Evolutionary conservation across 2,888 invertebrate genomes (phyloP), one percentile per base, ranked within the genome.

Genomic region (Nemurella pictetii): DNA sequence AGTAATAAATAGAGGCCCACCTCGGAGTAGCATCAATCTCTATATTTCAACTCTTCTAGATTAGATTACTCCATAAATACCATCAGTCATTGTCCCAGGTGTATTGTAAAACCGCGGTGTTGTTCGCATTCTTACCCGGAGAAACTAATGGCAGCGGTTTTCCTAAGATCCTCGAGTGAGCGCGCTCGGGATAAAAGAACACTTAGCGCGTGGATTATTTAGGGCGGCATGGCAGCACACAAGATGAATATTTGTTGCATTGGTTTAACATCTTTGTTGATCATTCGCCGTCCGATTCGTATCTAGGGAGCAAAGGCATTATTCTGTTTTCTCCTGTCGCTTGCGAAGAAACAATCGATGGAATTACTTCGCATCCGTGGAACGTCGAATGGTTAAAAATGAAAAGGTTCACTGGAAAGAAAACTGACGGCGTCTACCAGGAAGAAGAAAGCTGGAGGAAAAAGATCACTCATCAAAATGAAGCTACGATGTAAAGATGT

Each of bases 11-110:
- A 25, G 75, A 7, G 55, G 3, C 55, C 55, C 55, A 20, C 75
- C 4, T 25, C 75, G 20, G 28, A 1, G 26, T 26, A 28, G 75
- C 75, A 75, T 75, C 75, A 75, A 75, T 75, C 75, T 75, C 75
- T 28, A 75, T 75, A 27, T 4, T 26, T 26, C 55, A 55, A 27
- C 75, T 75, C 75, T 26, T 27, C 75, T 26, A 75, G 75, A 75
- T 27, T 26, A 75, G 75, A 75, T 75, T 75, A 75, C 75, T 26
- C 75, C 75, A 26, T 55, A 28, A 75, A 28, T 75, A 75, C 75
- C 26, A 75, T 75, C 75, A 75, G 75, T 75, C 75, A 75, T 75
- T 28, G 75, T 27, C 55, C 27, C 75, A 75, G 75, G 75, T 75
- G 75, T 75, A 75, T 75, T 75, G 75, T 75, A 27, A 75, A 25